Conservation (phyloP, 2,888 invertebrate genomes). For the Alitta virens region DNA sequence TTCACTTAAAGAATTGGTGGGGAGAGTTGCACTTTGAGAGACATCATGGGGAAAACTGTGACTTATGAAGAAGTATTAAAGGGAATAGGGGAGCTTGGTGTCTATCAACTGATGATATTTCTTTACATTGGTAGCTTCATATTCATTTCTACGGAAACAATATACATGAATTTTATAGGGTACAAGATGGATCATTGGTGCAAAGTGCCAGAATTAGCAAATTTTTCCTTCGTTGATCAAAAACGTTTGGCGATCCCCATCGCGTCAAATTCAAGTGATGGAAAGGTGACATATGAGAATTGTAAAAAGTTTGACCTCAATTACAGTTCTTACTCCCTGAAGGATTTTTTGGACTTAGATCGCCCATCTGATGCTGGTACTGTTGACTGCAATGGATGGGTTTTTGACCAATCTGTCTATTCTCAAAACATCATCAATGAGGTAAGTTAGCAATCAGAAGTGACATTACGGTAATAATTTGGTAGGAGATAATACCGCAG, state of each 20-base stretch:
- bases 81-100: neutral
- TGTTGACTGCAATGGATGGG: conserved; percentile 13
- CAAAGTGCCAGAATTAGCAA: neutral
- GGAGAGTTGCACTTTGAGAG: too few relatives aligned
- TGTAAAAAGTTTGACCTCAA: too few relatives aligned
- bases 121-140: neutral
- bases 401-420: conserved; percentile 17
- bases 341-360: neutral
- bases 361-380: neutral
- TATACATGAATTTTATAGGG: conserved; percentile 13
- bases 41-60: too few relatives aligned
- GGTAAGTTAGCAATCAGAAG: too few relatives aligned
- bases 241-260: conserved; percentile 27
- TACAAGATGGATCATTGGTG: conserved; percentile 12
- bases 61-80: conserved; percentile 3
- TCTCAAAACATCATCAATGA: conserved; percentile 18
- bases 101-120: neutral
- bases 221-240: conserved; percentile 10
- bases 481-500: too few relatives aligned
- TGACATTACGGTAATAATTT: too few relatives aligned
- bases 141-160: conserved; percentile 3
- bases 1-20: too few relatives aligned
- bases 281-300: too few relatives aligned
- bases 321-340: too few relatives aligned
- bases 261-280: too few relatives aligned